Percentiles rank a stretch among this genome's conserved stretches.
Conservation (phyloP, 2,797 vertebrate genomes). For the Babyrousa celebensis region DNA sequence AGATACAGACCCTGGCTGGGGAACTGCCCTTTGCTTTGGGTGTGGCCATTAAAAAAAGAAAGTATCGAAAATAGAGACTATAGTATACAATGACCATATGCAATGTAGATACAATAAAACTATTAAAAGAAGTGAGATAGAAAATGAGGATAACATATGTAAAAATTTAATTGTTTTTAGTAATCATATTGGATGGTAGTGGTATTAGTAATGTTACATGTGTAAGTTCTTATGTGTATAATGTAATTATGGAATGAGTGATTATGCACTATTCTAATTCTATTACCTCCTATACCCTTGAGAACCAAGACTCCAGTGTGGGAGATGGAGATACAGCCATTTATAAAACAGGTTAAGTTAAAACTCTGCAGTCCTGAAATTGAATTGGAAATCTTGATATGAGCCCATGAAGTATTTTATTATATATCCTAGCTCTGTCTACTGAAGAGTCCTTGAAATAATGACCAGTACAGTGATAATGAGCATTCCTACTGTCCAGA, state of each 20-base stretch:
- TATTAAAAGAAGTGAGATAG: not conserved
- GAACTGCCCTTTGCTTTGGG: too few species aligned
- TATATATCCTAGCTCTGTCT: not conserved
- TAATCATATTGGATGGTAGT: not conserved
- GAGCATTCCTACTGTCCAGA: not conserved
- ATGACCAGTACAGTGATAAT: not conserved
- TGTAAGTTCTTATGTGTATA: not conserved
- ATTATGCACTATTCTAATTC: not conserved
- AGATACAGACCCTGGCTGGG: too few species aligned
- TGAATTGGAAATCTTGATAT: not conserved
- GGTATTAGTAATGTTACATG: not conserved
- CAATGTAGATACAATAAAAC: not conserved
- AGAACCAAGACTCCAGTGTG: not conserved
- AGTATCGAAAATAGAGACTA: not conserved
- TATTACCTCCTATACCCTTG: not conserved
- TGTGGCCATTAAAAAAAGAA: not conserved
- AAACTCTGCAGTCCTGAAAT: slow-evolving; percentile 43
- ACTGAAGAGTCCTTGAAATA: slow-evolving; percentile 17
- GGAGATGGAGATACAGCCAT: slow-evolving; percentile 26
- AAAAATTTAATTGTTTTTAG: not conserved
- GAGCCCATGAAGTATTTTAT: not conserved
- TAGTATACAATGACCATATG: not conserved
- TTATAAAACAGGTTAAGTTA: not conserved
- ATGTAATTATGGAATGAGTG: not conserved
- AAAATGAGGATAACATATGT: not conserved